phyloP scores from a whole-genome alignment of 2,797 vertebrate genomes.

The Scyliorhinus canicula region DNA sequence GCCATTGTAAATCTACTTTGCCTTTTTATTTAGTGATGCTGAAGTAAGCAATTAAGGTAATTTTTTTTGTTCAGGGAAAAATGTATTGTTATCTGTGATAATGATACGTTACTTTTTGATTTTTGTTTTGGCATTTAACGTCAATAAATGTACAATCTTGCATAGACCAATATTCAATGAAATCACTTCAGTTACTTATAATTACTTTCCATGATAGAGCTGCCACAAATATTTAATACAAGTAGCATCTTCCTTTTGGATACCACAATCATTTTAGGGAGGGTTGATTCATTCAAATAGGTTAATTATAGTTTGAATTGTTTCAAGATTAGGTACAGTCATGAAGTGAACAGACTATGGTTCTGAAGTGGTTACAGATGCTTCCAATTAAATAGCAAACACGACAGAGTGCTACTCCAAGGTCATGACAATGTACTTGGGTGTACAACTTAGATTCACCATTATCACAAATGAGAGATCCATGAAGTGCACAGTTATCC shows the following conservation, averaged over 20 bases:
- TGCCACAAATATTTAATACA: neutral
- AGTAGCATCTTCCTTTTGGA: neutral
- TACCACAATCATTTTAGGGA: neutral
- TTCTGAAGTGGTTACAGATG: neutral
- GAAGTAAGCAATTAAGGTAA: neutral
- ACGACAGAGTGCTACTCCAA: neutral
- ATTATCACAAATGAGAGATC: neutral
- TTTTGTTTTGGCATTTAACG: neutral
- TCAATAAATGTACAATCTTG: neutral
- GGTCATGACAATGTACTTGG: neutral
- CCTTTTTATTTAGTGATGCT: neutral
- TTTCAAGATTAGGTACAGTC: neutral
- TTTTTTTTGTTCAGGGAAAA: neutral
- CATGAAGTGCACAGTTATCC: neutral
- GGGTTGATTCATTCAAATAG: neutral
- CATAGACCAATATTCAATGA: neutral
- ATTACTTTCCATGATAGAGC: neutral
- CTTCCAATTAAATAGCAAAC: neutral
- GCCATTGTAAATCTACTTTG: neutral
- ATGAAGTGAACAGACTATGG: neutral
- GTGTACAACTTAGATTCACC: neutral
- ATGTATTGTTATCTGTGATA: neutral
- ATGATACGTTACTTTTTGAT: neutral
- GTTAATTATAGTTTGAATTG: neutral
- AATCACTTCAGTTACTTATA: neutral